A percentile compares a stretch with the other conserved stretches of the same genome.
These are phyloP conservation scores for Illadopsis cleaveri DNA, from an alignment of 2,113 vertebrate species.

Conservation along the genomic window DNA sequence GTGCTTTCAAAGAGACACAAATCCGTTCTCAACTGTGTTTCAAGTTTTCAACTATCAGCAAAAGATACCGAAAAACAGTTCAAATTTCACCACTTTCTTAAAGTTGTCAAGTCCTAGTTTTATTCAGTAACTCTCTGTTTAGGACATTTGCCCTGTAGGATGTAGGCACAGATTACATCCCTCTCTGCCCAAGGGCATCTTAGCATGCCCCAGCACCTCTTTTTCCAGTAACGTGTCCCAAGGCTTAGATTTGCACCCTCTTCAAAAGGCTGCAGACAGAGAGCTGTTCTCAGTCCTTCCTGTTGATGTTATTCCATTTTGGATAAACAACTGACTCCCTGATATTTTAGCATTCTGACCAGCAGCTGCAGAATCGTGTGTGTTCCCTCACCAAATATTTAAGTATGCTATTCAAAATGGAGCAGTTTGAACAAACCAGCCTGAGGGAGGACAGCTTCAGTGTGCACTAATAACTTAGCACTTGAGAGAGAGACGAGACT, in stretches of 20 bases:
- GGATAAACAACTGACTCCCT: neutral
- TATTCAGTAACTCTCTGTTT: neutral
- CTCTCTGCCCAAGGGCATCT: neutral
- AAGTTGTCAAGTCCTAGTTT: neutral
- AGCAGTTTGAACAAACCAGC: neutral
- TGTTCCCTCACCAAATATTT: neutral
- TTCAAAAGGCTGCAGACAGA: neutral
- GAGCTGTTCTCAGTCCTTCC: neutral
- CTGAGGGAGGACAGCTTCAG: slow-evolving; percentile 10
- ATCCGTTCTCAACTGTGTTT: neutral
- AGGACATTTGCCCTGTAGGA: neutral
- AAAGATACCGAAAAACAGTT: neutral
- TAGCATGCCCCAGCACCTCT: neutral
- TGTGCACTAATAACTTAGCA: neutral
- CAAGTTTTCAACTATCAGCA: neutral
- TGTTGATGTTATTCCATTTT: neutral
- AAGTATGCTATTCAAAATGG: neutral
- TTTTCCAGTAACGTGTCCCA: neutral
- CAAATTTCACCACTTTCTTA: neutral
- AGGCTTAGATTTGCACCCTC: neutral
- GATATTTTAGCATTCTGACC: neutral
- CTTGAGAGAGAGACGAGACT: neutral
- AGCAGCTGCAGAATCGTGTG: neutral
- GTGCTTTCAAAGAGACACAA: neutral
- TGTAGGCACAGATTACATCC: neutral